Conservation (phyloP, 2,797 vertebrate species). For the Phrynocephalus forsythii region DNA sequence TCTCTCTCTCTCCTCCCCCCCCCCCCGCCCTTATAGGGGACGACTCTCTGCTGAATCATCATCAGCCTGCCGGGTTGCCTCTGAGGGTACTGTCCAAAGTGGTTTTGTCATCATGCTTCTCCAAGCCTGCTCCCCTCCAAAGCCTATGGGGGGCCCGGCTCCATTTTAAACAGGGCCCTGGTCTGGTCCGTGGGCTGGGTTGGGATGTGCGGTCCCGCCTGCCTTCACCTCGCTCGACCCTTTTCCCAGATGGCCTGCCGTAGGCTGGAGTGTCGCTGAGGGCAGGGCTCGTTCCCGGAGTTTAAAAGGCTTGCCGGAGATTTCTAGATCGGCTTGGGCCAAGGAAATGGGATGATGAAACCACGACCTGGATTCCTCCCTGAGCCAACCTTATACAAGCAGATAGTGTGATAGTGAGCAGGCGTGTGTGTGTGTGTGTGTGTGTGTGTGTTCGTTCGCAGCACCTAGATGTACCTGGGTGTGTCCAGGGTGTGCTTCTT, state of each 20-base stretch:
- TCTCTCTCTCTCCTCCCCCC: too few relatives aligned
- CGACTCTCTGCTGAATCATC: not conserved
- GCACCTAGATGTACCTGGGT: constrained; percentile 2
- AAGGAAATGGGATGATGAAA: not conserved
- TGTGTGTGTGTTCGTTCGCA: not conserved
- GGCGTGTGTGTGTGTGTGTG: not conserved
- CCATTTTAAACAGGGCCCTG: not conserved
- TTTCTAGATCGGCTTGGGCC: constrained; percentile 2
- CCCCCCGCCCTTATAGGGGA: too few relatives aligned
- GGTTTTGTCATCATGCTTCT: not conserved
- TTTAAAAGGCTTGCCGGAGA: not conserved
- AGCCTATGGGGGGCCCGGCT: not conserved
- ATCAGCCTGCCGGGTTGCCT: not conserved
- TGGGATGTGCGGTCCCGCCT: not conserved
- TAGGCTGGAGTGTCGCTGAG: not conserved
- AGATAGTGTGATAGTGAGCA: not conserved
- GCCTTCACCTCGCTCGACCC: not conserved
- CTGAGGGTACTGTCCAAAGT: not conserved
- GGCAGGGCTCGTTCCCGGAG: not conserved
- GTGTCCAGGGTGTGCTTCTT: constrained; percentile 1
- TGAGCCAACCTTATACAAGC: not conserved
- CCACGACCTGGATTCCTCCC: constrained; percentile 30
- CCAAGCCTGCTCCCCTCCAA: constrained; percentile 26
- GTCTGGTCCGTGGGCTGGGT: not conserved
- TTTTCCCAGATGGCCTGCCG: not conserved